A percentile compares a stretch with the other conserved stretches of the same genome.
Evolutionary conservation across 1,140 invertebrate genomes (phyloP).

Genomic region (Asobara japonica): DNA sequence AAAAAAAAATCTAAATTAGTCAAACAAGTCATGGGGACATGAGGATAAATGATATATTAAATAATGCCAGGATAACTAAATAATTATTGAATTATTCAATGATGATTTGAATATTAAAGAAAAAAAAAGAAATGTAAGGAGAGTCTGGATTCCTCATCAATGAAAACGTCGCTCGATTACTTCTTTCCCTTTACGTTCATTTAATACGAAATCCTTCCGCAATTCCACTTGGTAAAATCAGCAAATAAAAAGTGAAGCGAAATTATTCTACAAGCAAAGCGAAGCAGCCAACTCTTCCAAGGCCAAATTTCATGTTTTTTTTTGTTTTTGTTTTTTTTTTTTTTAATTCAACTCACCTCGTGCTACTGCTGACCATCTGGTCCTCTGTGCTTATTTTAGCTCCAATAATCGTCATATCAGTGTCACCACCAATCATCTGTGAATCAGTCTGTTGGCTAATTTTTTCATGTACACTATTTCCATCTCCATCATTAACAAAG

Average conservation of each 20-base stretch:
- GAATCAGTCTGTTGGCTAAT: background rate
- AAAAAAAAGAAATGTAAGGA: background rate
- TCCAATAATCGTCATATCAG: background rate
- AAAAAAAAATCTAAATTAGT: background rate
- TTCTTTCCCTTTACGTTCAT: background rate
- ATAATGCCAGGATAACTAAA: background rate
- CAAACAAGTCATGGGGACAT: background rate
- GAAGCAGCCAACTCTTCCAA: slow-evolving; percentile 1
- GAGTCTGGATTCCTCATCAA: background rate
- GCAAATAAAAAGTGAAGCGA: background rate
- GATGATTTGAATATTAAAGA: background rate
- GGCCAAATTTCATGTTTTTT: background rate
- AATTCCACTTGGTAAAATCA: background rate
- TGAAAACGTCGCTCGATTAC: background rate
- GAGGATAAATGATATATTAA: background rate
- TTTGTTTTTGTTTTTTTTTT: background rate
- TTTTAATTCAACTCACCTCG: background rate
- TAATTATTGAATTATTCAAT: background rate
- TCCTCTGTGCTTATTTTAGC: background rate
- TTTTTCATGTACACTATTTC: background rate
- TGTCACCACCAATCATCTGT: background rate
- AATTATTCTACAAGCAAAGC: background rate
- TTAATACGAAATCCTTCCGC: slow-evolving; percentile 12
- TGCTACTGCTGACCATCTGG: background rate
- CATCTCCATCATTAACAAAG: background rate